phyloP scores from a whole-genome alignment of 2,888 invertebrate genomes.

The Drosophila colorata region DNA sequence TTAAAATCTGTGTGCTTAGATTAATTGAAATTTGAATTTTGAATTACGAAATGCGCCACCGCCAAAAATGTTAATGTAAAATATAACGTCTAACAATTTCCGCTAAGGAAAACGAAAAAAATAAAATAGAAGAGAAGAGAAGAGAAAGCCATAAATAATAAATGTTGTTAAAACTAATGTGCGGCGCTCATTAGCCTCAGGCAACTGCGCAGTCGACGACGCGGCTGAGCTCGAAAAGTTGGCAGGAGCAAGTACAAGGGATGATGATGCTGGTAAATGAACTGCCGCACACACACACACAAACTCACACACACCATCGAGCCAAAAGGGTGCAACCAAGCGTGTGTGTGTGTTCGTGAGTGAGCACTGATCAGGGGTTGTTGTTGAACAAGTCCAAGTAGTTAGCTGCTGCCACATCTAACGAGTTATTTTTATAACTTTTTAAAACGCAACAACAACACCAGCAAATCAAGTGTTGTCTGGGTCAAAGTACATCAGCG shows the following conservation, averaged over 20 bases:
- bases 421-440: constrained; percentile 77
- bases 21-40: constrained; percentile 64
- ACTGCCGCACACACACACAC: constrained; percentile 24
- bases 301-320: constrained; percentile 1
- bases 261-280: constrained; percentile 74
- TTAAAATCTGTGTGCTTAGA: constrained; percentile 53
- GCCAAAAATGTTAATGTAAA: constrained; percentile 37
- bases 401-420: constrained; percentile 38
- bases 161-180: constrained; percentile 81
- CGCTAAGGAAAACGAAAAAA: constrained; percentile 19
- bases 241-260: constrained; percentile 52
- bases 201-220: constrained; percentile 43
- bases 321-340: constrained; percentile 70
- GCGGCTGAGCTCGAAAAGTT: too few species aligned
- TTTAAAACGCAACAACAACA: constrained; percentile 68
- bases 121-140: too few species aligned
- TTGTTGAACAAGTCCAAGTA: constrained; percentile 35
- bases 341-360: constrained; percentile 17
- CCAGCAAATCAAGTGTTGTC: constrained; percentile 67
- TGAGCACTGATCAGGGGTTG: constrained; percentile 66
- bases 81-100: constrained; percentile 42
- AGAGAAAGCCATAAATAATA: constrained; percentile 80
- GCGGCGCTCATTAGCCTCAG: constrained; percentile 79
- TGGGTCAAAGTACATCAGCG: constrained; percentile 46
- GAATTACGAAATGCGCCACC: constrained; percentile 30